Conservation (phyloP, 2,113 vertebrate genomes). For the Sisor rabdophorus region DNA sequence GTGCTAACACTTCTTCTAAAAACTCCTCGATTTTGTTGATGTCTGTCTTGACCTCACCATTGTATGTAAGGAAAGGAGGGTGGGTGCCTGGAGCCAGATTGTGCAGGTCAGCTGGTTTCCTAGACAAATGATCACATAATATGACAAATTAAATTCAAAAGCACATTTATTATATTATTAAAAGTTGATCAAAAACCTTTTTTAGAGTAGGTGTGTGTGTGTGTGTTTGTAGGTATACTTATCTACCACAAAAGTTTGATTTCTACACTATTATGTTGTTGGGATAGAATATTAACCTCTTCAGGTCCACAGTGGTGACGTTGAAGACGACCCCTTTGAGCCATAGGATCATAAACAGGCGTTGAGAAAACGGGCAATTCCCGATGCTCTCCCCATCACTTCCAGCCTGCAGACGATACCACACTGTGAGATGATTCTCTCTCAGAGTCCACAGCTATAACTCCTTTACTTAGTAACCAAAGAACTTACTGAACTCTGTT, state of each 20-base stretch:
- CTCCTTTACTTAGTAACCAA: not conserved
- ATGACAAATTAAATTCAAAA: not conserved
- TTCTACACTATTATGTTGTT: not conserved
- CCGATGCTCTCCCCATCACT: conserved; percentile 95
- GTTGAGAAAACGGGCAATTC: conserved; percentile 96
- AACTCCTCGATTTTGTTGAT: conserved; percentile 98
- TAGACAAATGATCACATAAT: conserved; percentile 51
- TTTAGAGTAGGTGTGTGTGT: not conserved
- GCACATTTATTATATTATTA: not conserved
- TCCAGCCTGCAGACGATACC: conserved; percentile 75
- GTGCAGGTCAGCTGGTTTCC: conserved; percentile 93
- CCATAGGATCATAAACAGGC: conserved; percentile 99
- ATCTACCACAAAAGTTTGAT: not conserved
- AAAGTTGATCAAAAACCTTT: not conserved
- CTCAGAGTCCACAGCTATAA: not conserved
- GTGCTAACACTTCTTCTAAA: conserved; percentile 84
- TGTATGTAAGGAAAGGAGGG: conserved; percentile 94
- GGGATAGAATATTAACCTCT: conserved; percentile 71
- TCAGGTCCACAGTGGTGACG: conserved; percentile 95
- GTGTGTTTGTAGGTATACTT: not conserved
- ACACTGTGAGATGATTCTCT: not conserved
- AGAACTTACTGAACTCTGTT: not conserved
- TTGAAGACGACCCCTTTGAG: conserved; percentile 98
- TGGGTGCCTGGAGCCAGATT: conserved; percentile 95
- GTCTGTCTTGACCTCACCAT: conserved; percentile 95